Evolutionary conservation across 2,888 invertebrate genomes (phyloP).

Genomic region (Platerodrilus igneus): DNA sequence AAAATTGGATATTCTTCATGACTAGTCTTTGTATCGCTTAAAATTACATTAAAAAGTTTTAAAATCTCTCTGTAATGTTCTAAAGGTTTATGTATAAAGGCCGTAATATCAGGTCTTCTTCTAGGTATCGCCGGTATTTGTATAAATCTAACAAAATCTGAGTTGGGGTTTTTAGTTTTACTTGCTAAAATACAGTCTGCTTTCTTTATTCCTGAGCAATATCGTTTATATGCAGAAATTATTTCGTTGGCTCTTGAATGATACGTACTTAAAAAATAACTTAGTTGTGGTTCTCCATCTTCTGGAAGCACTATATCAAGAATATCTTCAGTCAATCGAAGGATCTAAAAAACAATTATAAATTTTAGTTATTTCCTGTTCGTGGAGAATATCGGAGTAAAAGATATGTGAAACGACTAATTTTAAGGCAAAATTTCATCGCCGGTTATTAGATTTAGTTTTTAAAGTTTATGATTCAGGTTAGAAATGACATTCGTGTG

Average conservation of each 20-base stretch:
- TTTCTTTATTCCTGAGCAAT: slow-evolving; percentile 77
- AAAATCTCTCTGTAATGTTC: slow-evolving; percentile 71
- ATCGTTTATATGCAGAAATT: slow-evolving; percentile 73
- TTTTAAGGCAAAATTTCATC: no score
- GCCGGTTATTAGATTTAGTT: no score
- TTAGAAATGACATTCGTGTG: no score
- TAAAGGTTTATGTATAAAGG: slow-evolving; percentile 77
- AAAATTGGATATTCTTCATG: slow-evolving; percentile 50
- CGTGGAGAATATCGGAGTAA: no score
- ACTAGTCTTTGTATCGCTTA: slow-evolving; percentile 48
- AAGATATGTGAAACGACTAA: no score
- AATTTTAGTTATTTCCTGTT: no score
- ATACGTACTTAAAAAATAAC: slow-evolving; percentile 66
- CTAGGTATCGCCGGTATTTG: slow-evolving; percentile 77
- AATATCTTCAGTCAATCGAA: slow-evolving; percentile 76
- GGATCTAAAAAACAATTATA: slow-evolving; percentile 52
- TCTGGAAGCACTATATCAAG: slow-evolving; percentile 69
- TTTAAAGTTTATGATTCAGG: no score
- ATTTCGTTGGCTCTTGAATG: slow-evolving; percentile 68
- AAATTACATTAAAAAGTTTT: slow-evolving; percentile 55
- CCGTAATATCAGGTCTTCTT: slow-evolving; percentile 77
- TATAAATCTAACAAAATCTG: slow-evolving; percentile 75
- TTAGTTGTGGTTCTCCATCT: slow-evolving; percentile 67
- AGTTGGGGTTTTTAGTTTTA: slow-evolving; percentile 67
- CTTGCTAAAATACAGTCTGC: slow-evolving; percentile 81